phyloP scores from a whole-genome alignment of 2,113 vertebrate genomes.

The Pica pica region DNA sequence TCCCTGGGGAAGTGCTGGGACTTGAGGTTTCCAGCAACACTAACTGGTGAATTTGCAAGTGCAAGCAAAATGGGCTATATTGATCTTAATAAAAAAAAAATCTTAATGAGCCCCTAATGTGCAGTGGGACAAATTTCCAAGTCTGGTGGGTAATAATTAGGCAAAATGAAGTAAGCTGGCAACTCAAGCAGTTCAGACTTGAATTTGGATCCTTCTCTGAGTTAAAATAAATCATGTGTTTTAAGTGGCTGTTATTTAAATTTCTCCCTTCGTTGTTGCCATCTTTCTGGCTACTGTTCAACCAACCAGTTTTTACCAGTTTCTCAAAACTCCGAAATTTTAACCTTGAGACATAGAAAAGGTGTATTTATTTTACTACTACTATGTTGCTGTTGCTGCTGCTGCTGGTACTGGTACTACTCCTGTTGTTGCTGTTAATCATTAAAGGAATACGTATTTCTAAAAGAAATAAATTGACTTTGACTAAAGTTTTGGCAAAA shows the following conservation, averaged over 20 bases:
- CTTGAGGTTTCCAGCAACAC: background rate
- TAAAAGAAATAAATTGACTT: background rate
- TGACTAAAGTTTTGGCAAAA: background rate
- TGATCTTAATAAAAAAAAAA: background rate
- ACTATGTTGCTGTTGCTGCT: rapidly evolving
- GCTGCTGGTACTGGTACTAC: background rate
- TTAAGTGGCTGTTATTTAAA: background rate
- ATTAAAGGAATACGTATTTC: background rate
- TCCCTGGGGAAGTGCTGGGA: background rate
- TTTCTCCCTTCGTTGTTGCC: background rate
- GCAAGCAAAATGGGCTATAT: background rate
- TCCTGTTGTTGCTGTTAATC: background rate
- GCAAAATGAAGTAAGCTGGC: background rate
- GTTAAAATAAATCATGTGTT: background rate
- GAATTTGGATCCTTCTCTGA: background rate
- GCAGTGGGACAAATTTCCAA: background rate
- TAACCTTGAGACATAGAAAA: background rate
- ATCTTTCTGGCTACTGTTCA: background rate
- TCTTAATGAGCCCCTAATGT: background rate
- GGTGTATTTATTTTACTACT: background rate
- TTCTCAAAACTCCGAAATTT: background rate
- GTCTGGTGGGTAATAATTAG: background rate
- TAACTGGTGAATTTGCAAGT: background rate
- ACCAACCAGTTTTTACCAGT: background rate
- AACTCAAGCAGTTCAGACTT: background rate